Conservation (phyloP, 2,797 vertebrate species). For the Octomys mimax region DNA sequence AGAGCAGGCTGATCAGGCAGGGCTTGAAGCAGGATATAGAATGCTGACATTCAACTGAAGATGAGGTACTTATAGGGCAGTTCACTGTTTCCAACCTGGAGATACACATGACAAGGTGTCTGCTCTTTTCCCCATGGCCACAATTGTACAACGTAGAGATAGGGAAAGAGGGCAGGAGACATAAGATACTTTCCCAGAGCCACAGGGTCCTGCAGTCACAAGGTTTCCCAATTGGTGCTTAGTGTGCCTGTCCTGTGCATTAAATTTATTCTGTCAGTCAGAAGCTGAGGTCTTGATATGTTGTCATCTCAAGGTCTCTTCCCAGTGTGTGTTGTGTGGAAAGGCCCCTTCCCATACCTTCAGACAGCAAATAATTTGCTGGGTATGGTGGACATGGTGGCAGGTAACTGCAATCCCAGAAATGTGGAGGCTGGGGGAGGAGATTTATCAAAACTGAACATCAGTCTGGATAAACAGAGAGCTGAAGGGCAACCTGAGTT, state of each 20-base stretch:
- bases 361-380: background rate
- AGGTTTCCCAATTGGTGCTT: too few relatives aligned
- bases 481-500: too few relatives aligned
- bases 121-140: background rate
- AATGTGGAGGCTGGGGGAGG: background rate
- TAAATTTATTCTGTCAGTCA: background rate
- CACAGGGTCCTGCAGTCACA: background rate
- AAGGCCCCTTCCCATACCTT: background rate
- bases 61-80: conserved; percentile 54
- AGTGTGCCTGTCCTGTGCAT: background rate
- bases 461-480: background rate
- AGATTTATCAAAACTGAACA: background rate
- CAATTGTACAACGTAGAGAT: background rate
- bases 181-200: background rate
- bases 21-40: background rate
- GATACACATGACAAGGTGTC: background rate
- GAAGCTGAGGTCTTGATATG: background rate
- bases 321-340: too few relatives aligned
- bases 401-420: background rate
- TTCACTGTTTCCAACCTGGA: background rate
- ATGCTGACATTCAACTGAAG: background rate
- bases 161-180: background rate
- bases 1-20: background rate
- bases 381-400: background rate
- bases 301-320: background rate